Evolutionary conservation across 1,140 invertebrate genomes (phyloP).

Genomic region (Drosophila orosa): DNA sequence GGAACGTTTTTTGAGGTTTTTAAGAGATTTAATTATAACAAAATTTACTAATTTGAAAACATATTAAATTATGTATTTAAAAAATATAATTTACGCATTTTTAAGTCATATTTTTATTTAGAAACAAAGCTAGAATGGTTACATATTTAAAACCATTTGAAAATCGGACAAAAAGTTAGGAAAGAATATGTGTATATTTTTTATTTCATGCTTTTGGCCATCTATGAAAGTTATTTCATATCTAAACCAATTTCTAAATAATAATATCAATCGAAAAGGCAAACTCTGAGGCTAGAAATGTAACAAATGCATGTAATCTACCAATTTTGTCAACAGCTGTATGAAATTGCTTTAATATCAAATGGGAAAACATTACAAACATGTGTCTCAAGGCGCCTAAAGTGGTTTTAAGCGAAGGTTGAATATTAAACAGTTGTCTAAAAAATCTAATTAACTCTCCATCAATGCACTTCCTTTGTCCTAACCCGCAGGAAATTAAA

Average conservation of each 20-base stretch:
- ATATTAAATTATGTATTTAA: background rate
- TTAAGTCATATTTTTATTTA: background rate
- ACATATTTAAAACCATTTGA: background rate
- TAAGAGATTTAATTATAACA: background rate
- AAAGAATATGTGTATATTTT: background rate
- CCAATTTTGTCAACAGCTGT: background rate
- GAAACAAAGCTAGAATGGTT: background rate
- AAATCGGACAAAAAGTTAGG: background rate
- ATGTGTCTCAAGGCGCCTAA: background rate
- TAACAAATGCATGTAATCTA: background rate
- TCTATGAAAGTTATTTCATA: background rate
- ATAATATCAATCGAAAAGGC: background rate
- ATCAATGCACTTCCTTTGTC: constrained; percentile 1
- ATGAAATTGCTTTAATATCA: background rate
- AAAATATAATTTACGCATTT: background rate
- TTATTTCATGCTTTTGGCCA: background rate
- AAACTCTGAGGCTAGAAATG: background rate
- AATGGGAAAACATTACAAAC: constrained; percentile 1
- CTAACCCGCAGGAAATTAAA: constrained; percentile 29
- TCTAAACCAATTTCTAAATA: background rate
- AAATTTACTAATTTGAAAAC: background rate
- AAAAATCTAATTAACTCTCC: background rate
- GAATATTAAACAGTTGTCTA: background rate
- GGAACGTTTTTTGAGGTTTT: too few species aligned
- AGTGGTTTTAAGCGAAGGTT: too few species aligned